Evolutionary conservation across 1,140 invertebrate species (phyloP).

Genomic region (Lamellibrachia luymesi): DNA sequence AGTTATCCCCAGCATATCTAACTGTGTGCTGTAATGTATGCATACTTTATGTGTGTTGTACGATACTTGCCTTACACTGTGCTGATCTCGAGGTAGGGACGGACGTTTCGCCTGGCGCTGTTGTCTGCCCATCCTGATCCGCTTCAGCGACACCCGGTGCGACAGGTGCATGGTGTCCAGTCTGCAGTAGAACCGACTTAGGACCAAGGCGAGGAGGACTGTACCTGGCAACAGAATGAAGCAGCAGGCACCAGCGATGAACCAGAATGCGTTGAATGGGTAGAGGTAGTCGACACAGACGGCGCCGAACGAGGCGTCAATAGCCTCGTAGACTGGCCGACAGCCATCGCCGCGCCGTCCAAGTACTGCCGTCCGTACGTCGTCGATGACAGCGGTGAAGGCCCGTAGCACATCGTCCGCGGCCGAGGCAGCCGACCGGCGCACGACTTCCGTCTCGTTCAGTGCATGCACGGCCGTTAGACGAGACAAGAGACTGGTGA

Average conservation of each 20-base stretch:
- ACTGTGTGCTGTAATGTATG: neutral
- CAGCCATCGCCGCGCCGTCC: neutral
- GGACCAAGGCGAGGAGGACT: neutral
- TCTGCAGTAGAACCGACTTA: neutral
- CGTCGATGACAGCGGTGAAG: neutral
- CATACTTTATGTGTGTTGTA: too few relatives aligned
- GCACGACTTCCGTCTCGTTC: neutral
- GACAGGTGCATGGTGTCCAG: neutral
- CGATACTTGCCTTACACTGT: neutral
- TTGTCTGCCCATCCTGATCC: neutral
- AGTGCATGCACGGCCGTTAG: neutral
- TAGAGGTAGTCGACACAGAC: neutral
- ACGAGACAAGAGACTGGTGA: neutral
- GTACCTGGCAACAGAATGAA: neutral
- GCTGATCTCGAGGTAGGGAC: neutral
- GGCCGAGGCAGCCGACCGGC: too few relatives aligned
- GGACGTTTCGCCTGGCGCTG: neutral
- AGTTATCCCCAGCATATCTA: neutral
- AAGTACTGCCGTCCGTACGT: neutral
- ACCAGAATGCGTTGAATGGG: neutral
- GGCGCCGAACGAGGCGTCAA: neutral
- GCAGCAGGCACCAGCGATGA: neutral
- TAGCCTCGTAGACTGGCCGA: neutral
- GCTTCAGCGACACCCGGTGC: neutral
- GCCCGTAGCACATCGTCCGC: neutral